These are phyloP conservation scores for Drosophila arizonae DNA, from an alignment of 1,140 invertebrate species.

Conservation along the genomic window DNA sequence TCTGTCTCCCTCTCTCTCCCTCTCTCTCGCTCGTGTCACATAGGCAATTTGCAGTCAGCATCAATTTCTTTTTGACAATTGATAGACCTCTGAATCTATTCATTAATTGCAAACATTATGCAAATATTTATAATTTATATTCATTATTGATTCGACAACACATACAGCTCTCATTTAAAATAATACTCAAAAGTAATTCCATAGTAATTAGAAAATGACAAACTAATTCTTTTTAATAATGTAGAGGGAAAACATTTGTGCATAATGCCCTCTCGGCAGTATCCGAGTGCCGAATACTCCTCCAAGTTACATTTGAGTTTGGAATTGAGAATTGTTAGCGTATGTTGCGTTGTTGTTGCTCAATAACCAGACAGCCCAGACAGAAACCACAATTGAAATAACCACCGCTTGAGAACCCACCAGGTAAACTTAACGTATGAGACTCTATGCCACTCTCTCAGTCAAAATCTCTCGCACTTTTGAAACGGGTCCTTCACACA, in stretches of 20 bases:
- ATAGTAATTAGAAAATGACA: no score
- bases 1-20: conserved; percentile 3
- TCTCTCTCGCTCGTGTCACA: not conserved
- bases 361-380: not conserved
- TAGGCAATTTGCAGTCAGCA: not conserved
- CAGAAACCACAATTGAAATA: not conserved
- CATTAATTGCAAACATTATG: no score
- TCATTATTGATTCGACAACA: no score
- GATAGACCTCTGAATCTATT: no score
- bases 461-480: not conserved
- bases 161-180: no score
- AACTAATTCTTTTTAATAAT: no score
- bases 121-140: not conserved
- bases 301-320: no score
- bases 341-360: not conserved
- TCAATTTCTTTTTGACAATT: not conserved
- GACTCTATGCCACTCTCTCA: not conserved
- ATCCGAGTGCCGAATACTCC: no score
- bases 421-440: conserved; percentile 4
- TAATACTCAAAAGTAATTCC: no score
- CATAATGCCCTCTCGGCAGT: no score
- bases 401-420: conserved; percentile 35
- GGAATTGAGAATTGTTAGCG: conserved; percentile 1
- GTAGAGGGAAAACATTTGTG: no score
- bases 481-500: not conserved